These are phyloP conservation scores for Agonopterix arenella DNA, from an alignment of 2,888 invertebrate genomes.

Conservation along the genomic window DNA sequence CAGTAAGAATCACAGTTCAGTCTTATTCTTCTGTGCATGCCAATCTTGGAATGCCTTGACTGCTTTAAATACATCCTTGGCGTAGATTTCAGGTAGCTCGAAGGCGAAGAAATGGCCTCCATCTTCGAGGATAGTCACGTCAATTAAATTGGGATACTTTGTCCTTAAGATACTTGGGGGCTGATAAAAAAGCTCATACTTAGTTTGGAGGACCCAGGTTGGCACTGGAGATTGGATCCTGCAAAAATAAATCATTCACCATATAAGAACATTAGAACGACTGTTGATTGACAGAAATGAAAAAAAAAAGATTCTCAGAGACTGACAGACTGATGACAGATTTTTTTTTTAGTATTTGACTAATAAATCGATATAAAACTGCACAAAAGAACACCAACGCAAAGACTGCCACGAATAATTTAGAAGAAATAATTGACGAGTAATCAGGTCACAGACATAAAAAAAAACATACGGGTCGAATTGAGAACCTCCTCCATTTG, in stretches of 20 bases:
- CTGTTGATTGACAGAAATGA: too few relatives aligned
- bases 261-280: background rate
- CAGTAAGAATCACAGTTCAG: slow-evolving; percentile 58
- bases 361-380: background rate
- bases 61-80: slow-evolving; percentile 78
- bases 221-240: slow-evolving; percentile 75
- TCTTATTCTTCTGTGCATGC: slow-evolving; percentile 25
- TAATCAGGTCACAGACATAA: too few relatives aligned
- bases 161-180: slow-evolving; percentile 73
- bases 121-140: slow-evolving; percentile 72
- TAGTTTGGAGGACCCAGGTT: slow-evolving; percentile 80
- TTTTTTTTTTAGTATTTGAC: too few relatives aligned
- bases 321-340: too few relatives aligned
- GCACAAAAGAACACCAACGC: too few relatives aligned
- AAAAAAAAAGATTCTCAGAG: too few relatives aligned
- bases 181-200: slow-evolving; percentile 77
- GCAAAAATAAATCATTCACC: slow-evolving; percentile 10
- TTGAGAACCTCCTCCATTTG: too few relatives aligned
- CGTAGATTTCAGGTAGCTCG: slow-evolving; percentile 81
- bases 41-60: slow-evolving; percentile 39
- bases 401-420: too few relatives aligned
- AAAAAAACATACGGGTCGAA: too few relatives aligned
- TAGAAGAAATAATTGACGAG: too few relatives aligned
- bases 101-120: slow-evolving; percentile 91
- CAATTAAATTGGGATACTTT: slow-evolving; percentile 79